A percentile compares a stretch with the other conserved stretches of the same genome.
Conservation (phyloP, 1,140 invertebrate genomes). For the Belonocnema kinseyi region DNA sequence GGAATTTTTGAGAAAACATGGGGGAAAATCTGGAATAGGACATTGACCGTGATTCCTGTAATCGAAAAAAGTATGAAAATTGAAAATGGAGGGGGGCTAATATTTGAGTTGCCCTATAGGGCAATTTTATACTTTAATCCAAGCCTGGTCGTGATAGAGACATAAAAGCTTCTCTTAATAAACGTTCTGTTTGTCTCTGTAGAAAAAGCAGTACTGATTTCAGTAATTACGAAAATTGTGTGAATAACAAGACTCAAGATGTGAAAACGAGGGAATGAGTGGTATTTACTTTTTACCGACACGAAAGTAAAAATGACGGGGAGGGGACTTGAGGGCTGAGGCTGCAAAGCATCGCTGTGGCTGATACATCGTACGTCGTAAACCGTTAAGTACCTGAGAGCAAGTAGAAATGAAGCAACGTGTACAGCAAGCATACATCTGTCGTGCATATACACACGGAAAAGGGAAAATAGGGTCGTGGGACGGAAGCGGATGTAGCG, state of each 20-base stretch:
- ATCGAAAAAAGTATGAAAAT: too few relatives aligned
- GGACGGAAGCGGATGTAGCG: conserved; percentile 68
- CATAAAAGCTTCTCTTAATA: not conserved
- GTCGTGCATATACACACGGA: conserved; percentile 26
- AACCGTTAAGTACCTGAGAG: conserved; percentile 66
- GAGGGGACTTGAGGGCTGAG: conserved; percentile 33
- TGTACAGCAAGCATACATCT: conserved; percentile 40
- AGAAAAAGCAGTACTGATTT: not conserved
- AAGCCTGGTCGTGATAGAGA: not conserved
- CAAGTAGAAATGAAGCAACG: conserved; percentile 58
- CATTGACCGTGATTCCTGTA: too few relatives aligned
- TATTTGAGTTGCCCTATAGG: too few relatives aligned
- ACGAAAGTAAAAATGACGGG: conserved; percentile 29
- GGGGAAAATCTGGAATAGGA: too few relatives aligned
- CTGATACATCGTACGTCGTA: conserved; percentile 66
- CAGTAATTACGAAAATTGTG: not conserved
- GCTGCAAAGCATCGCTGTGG: conserved; percentile 46
- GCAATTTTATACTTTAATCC: too few relatives aligned
- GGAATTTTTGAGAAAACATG: too few relatives aligned
- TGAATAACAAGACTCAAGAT: not conserved
- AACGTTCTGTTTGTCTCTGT: not conserved
- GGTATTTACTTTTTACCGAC: not conserved
- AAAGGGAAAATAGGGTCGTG: conserved; percentile 65
- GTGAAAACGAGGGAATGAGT: not conserved
- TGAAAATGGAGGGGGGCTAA: too few relatives aligned